Base-by-base conservation (phyloP, 2,797 vertebrate species). In the Pseudochaenichthys georgianus region DNA sequence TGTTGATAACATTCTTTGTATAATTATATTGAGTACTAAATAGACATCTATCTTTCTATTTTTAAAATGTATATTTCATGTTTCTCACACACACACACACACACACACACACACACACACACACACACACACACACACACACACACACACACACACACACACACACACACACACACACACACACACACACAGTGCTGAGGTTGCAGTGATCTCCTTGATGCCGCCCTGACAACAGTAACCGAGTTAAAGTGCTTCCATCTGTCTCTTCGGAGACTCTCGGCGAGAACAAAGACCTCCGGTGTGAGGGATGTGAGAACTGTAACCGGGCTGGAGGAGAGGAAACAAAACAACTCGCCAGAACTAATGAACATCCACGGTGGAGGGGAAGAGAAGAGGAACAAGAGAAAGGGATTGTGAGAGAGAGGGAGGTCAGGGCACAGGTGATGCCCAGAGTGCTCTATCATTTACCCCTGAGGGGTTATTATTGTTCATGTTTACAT, bases 261-360 rank as follows among this genome's bases (percentile, higher is more conserved):
- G 61, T 85, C 78, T 82, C 80, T 75, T 78, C 17, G 8, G 86
- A 88, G 78, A 80, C 80, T 78, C 51, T 81, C 41, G 3, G 51
- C 4, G 0, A 85, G 82, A 88, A 86, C 84, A 89, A 86, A 88
- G 82, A 85, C 81, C 81, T 85, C 82, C 66, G 47, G 66, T 71
- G 77, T 6, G 52, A 84, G 19, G 41, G 73, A 77, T 80, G 78
- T 79, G 17, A 81, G 64, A 73, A 58, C 4, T 15, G 66, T 57
- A 73, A 80, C 34, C 62, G 31, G 69, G 19, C 52, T 65, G 55
- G 51, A 63, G 50, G 59, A 79, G 64, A 73, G 72, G 73, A 87
- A 85, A 70, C 75, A 86, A 86, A 85, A 65, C 77, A 83, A 75
- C 81, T 72, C 55, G 31, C 78, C 78, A 41, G 80, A 89, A 82